A percentile compares a stretch with the other conserved stretches of the same genome.
Evolutionary conservation across 2,113 vertebrate species (phyloP).

Genomic region (Trematocara macrostoma): DNA sequence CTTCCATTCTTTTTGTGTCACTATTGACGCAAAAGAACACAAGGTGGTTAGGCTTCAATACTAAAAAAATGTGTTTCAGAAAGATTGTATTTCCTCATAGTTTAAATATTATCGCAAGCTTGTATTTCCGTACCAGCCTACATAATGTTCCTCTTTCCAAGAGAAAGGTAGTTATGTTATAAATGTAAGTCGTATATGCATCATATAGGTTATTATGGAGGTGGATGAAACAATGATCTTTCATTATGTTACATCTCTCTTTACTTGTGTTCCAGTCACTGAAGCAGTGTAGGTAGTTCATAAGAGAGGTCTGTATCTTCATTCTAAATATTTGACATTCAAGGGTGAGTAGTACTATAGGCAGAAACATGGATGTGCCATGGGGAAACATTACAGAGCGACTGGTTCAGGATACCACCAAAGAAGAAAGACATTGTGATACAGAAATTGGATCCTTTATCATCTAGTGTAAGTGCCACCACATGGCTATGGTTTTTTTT

Average conservation of each 20-base stretch:
- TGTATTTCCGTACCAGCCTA: background rate
- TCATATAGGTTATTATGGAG: background rate
- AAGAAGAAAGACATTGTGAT: background rate
- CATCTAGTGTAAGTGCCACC: background rate
- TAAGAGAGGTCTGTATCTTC: background rate
- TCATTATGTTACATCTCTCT: background rate
- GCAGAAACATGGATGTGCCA: background rate
- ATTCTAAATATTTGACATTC: background rate
- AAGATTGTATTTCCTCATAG: background rate
- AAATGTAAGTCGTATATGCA: background rate
- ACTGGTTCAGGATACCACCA: background rate
- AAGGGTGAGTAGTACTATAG: background rate
- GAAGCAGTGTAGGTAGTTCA: background rate
- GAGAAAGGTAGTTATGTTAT: background rate
- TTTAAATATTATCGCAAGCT: background rate
- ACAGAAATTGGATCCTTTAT: background rate
- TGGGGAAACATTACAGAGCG: background rate
- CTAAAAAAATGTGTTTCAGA: background rate
- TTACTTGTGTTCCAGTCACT: background rate
- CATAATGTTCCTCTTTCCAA: background rate
- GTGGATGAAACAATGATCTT: background rate
- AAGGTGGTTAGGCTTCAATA: background rate
- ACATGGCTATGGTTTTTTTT: background rate
- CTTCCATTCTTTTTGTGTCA: constrained; percentile 87
- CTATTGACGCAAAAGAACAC: constrained; percentile 58